Evolutionary conservation across 1,140 invertebrate species (phyloP).

Genomic region (Hylyphantes graminicola): DNA sequence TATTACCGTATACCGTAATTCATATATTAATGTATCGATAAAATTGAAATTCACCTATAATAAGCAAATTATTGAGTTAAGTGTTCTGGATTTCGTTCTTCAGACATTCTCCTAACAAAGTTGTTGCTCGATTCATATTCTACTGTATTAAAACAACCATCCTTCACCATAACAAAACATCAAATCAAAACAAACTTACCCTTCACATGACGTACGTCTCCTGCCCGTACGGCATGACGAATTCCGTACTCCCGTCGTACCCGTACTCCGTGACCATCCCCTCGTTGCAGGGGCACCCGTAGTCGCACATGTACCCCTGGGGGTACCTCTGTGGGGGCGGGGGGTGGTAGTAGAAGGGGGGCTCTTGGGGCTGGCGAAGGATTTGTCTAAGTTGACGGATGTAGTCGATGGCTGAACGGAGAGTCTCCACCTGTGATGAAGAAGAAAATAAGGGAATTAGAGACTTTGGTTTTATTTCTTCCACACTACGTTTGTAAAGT

Average conservation of each 20-base stretch:
- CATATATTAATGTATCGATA: too few relatives aligned
- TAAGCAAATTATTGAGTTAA: too few relatives aligned
- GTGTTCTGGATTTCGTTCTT: too few relatives aligned
- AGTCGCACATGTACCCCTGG: slow-evolving; percentile 16
- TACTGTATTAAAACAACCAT: not conserved
- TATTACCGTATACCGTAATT: too few relatives aligned
- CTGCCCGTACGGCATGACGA: slow-evolving; percentile 2
- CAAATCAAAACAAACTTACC: not conserved
- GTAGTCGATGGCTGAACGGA: slow-evolving; percentile 92
- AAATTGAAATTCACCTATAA: too few relatives aligned
- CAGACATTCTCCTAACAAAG: not conserved
- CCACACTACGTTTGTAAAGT: too few relatives aligned
- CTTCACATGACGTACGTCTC: slow-evolving; percentile 46
- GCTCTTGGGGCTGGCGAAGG: slow-evolving; percentile 67
- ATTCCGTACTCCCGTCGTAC: slow-evolving; percentile 20
- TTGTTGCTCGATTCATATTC: not conserved
- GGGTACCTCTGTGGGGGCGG: not conserved
- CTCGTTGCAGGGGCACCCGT: slow-evolving; percentile 48
- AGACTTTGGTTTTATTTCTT: too few relatives aligned
- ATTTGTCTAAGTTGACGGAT: slow-evolving; percentile 85
- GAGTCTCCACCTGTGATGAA: slow-evolving; percentile 74
- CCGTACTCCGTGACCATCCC: slow-evolving; percentile 18
- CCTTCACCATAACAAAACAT: not conserved
- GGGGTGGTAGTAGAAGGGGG: slow-evolving; percentile 33
- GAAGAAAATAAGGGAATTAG: too few relatives aligned